Conservation (phyloP, 2,888 invertebrate species). For the Diaperis boleti region DNA sequence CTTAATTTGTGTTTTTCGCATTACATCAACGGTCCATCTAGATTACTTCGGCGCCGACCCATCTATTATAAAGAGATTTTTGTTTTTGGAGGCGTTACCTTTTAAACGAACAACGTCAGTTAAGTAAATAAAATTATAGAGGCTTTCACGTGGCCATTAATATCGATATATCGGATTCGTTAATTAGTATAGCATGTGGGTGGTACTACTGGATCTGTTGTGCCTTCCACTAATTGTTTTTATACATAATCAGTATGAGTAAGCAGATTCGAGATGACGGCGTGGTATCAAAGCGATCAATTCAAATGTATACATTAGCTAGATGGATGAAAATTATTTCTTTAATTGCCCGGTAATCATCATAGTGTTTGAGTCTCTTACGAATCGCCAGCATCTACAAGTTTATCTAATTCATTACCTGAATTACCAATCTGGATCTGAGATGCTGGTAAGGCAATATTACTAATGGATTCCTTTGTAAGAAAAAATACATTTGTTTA, state of each 20-base stretch:
- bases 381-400: not conserved
- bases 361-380: constrained; percentile 18
- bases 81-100: constrained; percentile 60
- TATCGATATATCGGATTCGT: constrained; percentile 55
- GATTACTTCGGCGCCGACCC: constrained; percentile 53
- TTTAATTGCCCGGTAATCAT: constrained; percentile 33
- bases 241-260: constrained; percentile 46
- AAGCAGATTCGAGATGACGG: constrained; percentile 34
- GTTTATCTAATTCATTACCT: constrained; percentile 19
- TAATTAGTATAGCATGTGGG: constrained; percentile 55
- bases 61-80: constrained; percentile 60
- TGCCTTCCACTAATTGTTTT: constrained; percentile 49
- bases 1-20: constrained; percentile 46
- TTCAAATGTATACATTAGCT: constrained; percentile 17
- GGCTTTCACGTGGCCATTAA: constrained; percentile 57
- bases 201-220: constrained; percentile 49
- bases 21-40: constrained; percentile 31
- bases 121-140: constrained; percentile 63
- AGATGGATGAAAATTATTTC: constrained; percentile 25
- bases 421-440: constrained; percentile 7
- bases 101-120: constrained; percentile 59
- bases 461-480: constrained; percentile 38
- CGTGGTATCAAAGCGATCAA: constrained; percentile 22
- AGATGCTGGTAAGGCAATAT: constrained; percentile 36
- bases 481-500: constrained; percentile 23